phyloP scores from a whole-genome alignment of 2,113 vertebrate genomes.

The Prietella phreatophila region DNA sequence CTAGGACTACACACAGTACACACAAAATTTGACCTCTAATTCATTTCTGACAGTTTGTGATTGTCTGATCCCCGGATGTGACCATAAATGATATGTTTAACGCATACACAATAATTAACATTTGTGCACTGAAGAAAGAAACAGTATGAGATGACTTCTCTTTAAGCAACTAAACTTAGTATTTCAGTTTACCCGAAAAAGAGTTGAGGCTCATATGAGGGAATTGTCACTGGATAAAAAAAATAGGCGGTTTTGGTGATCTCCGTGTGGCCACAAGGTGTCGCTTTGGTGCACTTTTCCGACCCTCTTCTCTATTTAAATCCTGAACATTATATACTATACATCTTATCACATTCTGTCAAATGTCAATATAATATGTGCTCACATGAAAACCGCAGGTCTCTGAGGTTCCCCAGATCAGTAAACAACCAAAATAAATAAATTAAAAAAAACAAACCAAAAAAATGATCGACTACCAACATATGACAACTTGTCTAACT shows the following conservation, averaged over 20 bases:
- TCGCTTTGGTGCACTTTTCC: background rate
- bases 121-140: background rate
- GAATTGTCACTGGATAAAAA: no score
- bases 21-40: background rate
- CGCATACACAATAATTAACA: background rate
- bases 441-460: background rate
- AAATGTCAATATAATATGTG: background rate
- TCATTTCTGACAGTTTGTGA: background rate
- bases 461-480: background rate
- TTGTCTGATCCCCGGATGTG: background rate
- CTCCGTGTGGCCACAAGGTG: background rate
- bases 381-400: background rate
- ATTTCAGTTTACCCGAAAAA: background rate
- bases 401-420: background rate
- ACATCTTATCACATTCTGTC: background rate
- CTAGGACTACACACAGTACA: background rate
- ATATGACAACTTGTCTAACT: background rate
- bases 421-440: background rate
- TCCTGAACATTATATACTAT: background rate
- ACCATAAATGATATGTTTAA: background rate
- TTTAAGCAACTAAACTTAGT: background rate
- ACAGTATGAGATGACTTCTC: background rate
- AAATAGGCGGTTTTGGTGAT: background rate
- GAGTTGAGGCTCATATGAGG: background rate
- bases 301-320: background rate